Evolutionary conservation across 37 sponge, comb jelly and placozoan species (phyloP), one percentile per base, ranked within the genome.

Genomic region (Beroe forskalii): DNA sequence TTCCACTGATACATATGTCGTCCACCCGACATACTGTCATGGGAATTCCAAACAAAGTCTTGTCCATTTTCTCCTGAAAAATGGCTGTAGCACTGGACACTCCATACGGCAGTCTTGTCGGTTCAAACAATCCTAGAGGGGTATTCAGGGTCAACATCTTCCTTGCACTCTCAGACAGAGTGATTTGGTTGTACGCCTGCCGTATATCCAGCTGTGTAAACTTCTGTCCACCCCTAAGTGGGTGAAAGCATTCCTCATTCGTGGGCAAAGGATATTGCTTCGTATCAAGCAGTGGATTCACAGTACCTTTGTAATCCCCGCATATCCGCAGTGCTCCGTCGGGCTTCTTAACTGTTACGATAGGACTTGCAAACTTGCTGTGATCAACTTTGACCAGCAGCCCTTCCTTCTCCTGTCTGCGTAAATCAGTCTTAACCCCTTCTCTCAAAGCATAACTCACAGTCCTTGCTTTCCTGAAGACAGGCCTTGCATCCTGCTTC

Each of bases 71-170:
- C 30, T 30, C 60, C 89, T 92, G 91, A 40, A 90, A 92, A 4
- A 92, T 40, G 0, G 91, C 93, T 1, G 91, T 89, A 0, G 90
- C 91, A 22, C 90, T 67, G 0, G 92, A 67, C 61, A 92, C n/a
- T n/a, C n/a, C n/a, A n/a, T n/a, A n/a, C n/a, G n/a, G n/a, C n/a
- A n/a, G n/a, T n/a, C n/a, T n/a, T 14, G 90, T 90, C 42, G 67
- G 90, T 20, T 24, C 25, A 60, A 20, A 92, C 25, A 92, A 35
- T 72, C 76, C 92, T 39, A 67, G 67, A 89, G 41, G 76, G 30
- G 41, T 92, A 23, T 40, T 90, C 27, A 69, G n/a, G n/a, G n/a
- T n/a, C n/a, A n/a, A n/a, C n/a, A n/a, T n/a, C n/a, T n/a, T n/a
- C n/a, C n/a, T n/a, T n/a, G n/a, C n/a, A n/a, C n/a, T n/a, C n/a